Evolutionary conservation across 2,888 invertebrate genomes (phyloP), one percentile per base, ranked within the genome.

Genomic region (Torymus auratus): DNA sequence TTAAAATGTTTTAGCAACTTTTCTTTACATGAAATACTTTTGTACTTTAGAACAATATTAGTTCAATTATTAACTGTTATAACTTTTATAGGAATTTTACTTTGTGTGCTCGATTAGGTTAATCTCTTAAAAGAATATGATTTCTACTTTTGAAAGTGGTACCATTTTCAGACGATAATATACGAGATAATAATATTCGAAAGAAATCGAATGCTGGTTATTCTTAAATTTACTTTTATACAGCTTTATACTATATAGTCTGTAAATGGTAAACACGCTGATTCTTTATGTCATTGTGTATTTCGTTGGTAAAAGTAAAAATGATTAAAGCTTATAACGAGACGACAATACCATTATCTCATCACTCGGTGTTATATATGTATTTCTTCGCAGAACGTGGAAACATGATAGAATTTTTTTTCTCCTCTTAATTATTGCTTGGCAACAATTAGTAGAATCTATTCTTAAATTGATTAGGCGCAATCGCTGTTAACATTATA

Each of bases 281-380:
- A 58, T 53, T 72, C 13, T 52, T 77, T 64, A 61, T 62, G 64
- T 71, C 78, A 23, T 11, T 71, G 60, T 78, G 65, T 78, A 65
- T 53, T 65, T 65, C 52, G n/a, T n/a, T 14, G 41, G 11, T 17
- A 28, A 14, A 53, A 56, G 15, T 14, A 52, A 64, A 62, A 62
- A 71, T 52, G 65, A 78, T 78, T 78, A 70, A 70, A 17, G 15
- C 69, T 65, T 5, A 28, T 7, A 28, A 7, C 7, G 28, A 28
- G 28, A 28, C 17, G 23, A 56, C 28, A 20, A 41, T 28, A 4
- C 3, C 23, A 15, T 17, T 64, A 64, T 62, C 64, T 17, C 50
- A 50, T 52, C 15, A 55, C 28, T 3, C 7, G 7, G 28, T 28
- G 28, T 28, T 28, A 28, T 28, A 28, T 28, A 20, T 28, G 28